phyloP scores from a whole-genome alignment of 2,797 vertebrate species.

The Cossypha niveicapilla region DNA sequence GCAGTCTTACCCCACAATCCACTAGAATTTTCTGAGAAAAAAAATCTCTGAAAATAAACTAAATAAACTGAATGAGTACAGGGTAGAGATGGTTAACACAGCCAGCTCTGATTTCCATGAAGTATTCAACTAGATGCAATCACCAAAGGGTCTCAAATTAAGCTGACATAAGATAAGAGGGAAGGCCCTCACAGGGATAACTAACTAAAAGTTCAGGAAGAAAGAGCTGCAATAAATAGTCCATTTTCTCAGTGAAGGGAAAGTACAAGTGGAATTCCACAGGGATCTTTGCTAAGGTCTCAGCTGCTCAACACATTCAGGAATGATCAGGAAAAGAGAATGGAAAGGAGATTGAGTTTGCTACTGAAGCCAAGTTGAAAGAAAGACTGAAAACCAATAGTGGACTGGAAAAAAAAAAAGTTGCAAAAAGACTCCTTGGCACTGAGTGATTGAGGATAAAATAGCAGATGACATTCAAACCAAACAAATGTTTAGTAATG shows the following conservation, averaged over 20 bases:
- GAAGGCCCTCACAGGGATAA: not conserved
- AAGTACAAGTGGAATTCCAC: not conserved
- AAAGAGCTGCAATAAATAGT: not conserved
- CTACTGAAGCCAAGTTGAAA: not conserved
- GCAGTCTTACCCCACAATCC: not conserved
- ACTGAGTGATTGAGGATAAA: constrained; percentile 1
- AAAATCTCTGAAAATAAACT: not conserved
- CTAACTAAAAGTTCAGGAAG: not conserved
- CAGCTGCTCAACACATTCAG: not conserved
- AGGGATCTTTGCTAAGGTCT: not conserved
- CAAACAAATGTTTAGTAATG: not conserved
- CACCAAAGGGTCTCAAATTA: not conserved
- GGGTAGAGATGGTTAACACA: not conserved
- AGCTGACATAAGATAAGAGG: not conserved
- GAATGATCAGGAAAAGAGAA: not conserved
- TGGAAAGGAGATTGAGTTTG: not conserved
- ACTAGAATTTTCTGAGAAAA: not conserved
- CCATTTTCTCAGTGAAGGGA: constrained; percentile 1
- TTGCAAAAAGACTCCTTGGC: not conserved
- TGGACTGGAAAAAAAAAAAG: not conserved
- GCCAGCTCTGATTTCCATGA: not conserved
- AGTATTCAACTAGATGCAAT: not conserved
- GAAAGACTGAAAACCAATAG: not conserved
- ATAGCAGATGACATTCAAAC: not conserved
- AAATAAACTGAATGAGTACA: not conserved